Evolutionary conservation across 1,140 invertebrate genomes (phyloP).

Genomic region (Lepidurus apus): DNA sequence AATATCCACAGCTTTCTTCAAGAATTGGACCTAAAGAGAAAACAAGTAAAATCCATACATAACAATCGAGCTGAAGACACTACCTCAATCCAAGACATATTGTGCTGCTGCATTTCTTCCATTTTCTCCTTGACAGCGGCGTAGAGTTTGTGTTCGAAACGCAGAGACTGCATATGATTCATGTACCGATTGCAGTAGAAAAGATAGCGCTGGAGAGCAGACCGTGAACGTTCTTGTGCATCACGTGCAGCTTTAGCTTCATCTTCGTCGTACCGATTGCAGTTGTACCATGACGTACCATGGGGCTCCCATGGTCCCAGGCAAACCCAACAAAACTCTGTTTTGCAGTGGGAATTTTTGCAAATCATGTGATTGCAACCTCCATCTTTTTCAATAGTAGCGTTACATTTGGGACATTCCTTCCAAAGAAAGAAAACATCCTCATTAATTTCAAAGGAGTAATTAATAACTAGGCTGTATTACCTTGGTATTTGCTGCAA

Average conservation of each 20-base stretch:
- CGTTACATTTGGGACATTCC: constrained; percentile 97
- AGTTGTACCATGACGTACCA: constrained; percentile 97
- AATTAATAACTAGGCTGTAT: constrained; percentile 28
- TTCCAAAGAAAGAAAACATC: constrained; percentile 41
- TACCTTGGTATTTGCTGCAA: constrained; percentile 95
- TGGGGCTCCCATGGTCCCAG: constrained; percentile 98
- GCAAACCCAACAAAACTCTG: constrained; percentile 99
- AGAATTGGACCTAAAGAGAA: constrained; percentile 80
- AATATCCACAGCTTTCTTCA: constrained; percentile 96
- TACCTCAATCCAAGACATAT: constrained; percentile 99
- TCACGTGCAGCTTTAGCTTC: constrained; percentile 93
- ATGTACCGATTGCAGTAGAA: constrained; percentile 99
- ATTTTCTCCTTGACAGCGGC: constrained; percentile 93
- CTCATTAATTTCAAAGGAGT: neutral
- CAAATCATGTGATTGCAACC: constrained; percentile 99
- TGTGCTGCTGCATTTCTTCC: constrained; percentile 99
- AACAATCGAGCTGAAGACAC: neutral
- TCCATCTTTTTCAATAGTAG: constrained; percentile 96
- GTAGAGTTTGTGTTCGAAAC: constrained; percentile 95
- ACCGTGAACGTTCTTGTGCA: constrained; percentile 88
- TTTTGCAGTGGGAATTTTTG: constrained; percentile 96
- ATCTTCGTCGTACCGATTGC: constrained; percentile 95
- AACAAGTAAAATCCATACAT: constrained; percentile 39
- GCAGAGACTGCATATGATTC: constrained; percentile 98
- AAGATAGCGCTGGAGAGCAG: constrained; percentile 86